These are phyloP conservation scores for Crotophaga sulcirostris DNA, from an alignment of 2,113 vertebrate genomes.

Conservation along the genomic window DNA sequence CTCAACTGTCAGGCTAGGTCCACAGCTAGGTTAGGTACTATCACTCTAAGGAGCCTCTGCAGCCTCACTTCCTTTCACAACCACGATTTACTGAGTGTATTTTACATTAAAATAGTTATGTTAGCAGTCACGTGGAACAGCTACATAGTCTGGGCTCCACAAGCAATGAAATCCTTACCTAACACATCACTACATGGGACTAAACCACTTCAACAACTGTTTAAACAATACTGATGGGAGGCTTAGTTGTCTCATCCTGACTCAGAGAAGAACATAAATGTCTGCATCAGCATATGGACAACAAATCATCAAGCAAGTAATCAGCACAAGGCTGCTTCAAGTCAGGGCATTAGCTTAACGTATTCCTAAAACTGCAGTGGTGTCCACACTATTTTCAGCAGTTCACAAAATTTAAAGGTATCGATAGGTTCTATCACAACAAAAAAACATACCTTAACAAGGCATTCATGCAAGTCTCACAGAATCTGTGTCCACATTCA, in stretches of 20 bases:
- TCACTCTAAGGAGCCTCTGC: background rate
- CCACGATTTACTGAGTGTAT: background rate
- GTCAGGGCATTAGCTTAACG: background rate
- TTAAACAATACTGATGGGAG: background rate
- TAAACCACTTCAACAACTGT: background rate
- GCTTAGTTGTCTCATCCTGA: background rate
- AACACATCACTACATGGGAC: background rate
- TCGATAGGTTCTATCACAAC: background rate
- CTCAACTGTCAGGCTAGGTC: background rate
- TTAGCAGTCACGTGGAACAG: background rate
- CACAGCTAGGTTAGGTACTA: background rate
- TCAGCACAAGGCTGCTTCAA: background rate
- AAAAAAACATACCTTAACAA: conserved; percentile 73
- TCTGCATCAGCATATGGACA: background rate
- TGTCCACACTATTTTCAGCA: background rate
- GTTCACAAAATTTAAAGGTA: background rate
- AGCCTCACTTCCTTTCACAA: background rate
- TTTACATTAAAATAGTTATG: background rate
- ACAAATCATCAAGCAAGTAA: background rate
- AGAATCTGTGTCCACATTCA: conserved; percentile 96
- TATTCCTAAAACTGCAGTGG: background rate
- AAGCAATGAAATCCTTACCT: background rate
- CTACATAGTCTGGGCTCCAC: background rate
- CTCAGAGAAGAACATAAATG: background rate
- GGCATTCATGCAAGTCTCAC: conserved; percentile 88